Evolutionary conservation across 2,888 invertebrate species (phyloP).

Genomic region (Dendrolimus houi): DNA sequence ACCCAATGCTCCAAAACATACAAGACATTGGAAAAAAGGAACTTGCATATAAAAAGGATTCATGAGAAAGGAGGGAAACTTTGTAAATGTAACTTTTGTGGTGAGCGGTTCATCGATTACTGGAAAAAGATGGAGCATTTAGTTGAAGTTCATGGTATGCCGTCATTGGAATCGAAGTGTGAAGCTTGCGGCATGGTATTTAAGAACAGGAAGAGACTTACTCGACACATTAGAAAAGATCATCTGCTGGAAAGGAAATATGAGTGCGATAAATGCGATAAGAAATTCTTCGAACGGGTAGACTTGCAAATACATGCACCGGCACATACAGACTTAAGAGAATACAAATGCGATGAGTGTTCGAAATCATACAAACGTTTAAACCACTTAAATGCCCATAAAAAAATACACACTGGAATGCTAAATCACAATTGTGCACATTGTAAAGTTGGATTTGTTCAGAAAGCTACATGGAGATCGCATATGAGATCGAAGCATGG

Average conservation of each 20-base stretch:
- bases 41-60: constrained; percentile 38
- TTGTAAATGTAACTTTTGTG: constrained; percentile 31
- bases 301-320: constrained; percentile 47
- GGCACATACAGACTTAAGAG: constrained; percentile 52
- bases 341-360: constrained; percentile 43
- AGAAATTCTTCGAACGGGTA: constrained; percentile 38
- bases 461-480: constrained; percentile 24
- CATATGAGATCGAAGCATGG: constrained; percentile 31
- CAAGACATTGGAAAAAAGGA: constrained; percentile 41
- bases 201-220: constrained; percentile 22
- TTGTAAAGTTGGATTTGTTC: constrained; percentile 20
- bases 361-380: constrained; percentile 36
- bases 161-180: constrained; percentile 17
- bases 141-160: constrained; percentile 20
- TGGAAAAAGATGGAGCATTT: constrained; percentile 25
- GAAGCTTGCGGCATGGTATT: constrained; percentile 31
- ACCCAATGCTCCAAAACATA: constrained; percentile 48
- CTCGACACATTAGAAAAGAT: constrained; percentile 39
- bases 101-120: constrained; percentile 29
- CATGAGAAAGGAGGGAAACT: constrained; percentile 13
- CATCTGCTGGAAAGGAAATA: constrained; percentile 43
- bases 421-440: constrained; percentile 17
- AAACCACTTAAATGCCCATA: constrained; percentile 43
- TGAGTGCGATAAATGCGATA: constrained; percentile 41
- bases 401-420: constrained; percentile 28